Conservation (phyloP, 2,888 invertebrate genomes). For the Standfussiana lucernea region DNA sequence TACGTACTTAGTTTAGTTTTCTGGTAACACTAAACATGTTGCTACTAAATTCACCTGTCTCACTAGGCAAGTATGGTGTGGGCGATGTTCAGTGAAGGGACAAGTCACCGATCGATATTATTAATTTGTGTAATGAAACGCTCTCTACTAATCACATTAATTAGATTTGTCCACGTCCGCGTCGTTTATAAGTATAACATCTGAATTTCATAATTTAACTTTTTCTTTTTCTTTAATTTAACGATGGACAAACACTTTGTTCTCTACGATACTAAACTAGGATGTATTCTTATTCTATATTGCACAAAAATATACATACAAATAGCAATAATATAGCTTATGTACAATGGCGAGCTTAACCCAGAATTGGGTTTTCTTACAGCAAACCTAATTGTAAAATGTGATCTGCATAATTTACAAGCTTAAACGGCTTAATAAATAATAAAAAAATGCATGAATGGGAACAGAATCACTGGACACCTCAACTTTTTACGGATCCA, state of each 20-base stretch:
- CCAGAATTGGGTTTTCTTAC: too few relatives aligned
- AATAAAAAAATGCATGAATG: too few relatives aligned
- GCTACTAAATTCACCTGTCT: constrained; percentile 13
- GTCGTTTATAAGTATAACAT: background rate
- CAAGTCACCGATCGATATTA: constrained; percentile 53
- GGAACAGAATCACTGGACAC: too few relatives aligned
- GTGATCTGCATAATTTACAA: too few relatives aligned
- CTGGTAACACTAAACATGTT: background rate
- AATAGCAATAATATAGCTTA: too few relatives aligned
- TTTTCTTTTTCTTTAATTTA: too few relatives aligned
- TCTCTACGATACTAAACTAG: background rate
- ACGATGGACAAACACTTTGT: background rate
- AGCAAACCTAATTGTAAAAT: too few relatives aligned
- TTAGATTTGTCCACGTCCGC: background rate
- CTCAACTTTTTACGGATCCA: too few relatives aligned
- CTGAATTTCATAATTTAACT: background rate
- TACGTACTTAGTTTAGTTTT: background rate
- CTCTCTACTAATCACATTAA: background rate
- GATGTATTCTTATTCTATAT: too few relatives aligned
- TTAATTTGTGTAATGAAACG: constrained; percentile 56
- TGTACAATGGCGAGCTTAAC: too few relatives aligned
- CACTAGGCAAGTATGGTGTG: constrained; percentile 24
- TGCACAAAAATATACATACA: too few relatives aligned
- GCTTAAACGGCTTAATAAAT: too few relatives aligned
- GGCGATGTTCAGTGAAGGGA: constrained; percentile 12